A percentile compares a stretch with the other conserved stretches of the same genome.
Evolutionary conservation across 1,140 invertebrate genomes (phyloP).

Genomic region (Magallana angulata): DNA sequence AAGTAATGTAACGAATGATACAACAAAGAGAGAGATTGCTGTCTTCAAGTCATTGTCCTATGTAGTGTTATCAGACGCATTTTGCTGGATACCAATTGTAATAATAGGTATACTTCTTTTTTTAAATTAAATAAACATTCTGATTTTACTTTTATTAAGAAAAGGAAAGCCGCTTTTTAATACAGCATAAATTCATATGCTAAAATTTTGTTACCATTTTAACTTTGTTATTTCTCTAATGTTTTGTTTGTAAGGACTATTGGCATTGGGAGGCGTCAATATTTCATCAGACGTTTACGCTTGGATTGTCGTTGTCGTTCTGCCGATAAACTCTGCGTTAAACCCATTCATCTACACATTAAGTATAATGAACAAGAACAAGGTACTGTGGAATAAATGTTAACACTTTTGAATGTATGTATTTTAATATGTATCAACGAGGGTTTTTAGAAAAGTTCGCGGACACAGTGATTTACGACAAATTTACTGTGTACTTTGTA

Average conservation of each 20-base stretch:
- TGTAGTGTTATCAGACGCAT: constrained; percentile 57
- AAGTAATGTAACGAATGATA: constrained; percentile 16
- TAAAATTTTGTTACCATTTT: no score
- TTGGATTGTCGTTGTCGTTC: constrained; percentile 50
- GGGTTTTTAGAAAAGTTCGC: no score
- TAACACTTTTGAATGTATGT: no score
- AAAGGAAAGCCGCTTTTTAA: no score
- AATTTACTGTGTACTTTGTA: no score
- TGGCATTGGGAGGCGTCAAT: constrained; percentile 41
- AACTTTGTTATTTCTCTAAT: background rate
- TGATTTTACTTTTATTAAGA: background rate
- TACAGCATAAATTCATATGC: no score
- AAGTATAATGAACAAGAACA: background rate
- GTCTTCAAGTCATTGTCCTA: constrained; percentile 56
- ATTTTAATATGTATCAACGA: no score
- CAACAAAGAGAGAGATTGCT: constrained; percentile 44
- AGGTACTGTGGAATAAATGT: background rate
- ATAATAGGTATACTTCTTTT: constrained; percentile 56
- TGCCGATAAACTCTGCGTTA: constrained; percentile 46
- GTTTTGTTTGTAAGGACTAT: constrained; percentile 40
- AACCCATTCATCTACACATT: constrained; percentile 43
- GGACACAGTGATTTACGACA: no score
- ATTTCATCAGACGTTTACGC: constrained; percentile 52
- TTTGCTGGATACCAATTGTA: constrained; percentile 65
- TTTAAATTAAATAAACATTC: background rate